Conservation (phyloP, 2,888 invertebrate species). For the Seladonia tumulorum region DNA sequence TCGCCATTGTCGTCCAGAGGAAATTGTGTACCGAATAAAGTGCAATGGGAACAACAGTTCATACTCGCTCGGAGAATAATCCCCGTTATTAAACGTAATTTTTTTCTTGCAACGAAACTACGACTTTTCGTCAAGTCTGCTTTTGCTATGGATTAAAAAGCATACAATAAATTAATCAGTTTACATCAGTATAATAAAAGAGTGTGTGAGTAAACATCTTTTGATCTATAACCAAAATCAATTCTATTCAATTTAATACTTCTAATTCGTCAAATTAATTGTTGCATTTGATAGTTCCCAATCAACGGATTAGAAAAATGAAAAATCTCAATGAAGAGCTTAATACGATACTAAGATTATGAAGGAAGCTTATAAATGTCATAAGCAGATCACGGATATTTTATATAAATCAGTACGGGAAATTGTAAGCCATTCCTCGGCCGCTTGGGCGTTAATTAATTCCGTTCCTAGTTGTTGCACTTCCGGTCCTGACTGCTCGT, state of each 20-base stretch:
- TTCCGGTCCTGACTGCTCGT: not conserved
- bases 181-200: no score
- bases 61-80: not conserved
- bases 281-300: not conserved
- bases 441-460: slow-evolving; percentile 35
- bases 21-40: not conserved
- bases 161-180: no score
- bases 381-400: not conserved
- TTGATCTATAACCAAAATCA: no score
- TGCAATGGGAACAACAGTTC: not conserved
- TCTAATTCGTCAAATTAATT: not conserved
- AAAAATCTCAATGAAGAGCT: not conserved
- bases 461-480: not conserved
- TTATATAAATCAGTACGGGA: not conserved
- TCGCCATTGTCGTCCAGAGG: not conserved
- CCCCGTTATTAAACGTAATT: not conserved
- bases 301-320: not conserved
- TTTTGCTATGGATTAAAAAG: not conserved
- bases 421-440: not conserved
- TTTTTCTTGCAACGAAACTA: not conserved
- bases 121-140: not conserved
- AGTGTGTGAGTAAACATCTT: no score
- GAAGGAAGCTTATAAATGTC: not conserved
- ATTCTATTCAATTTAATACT: no score
- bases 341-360: not conserved